A percentile compares a stretch with the other conserved stretches of the same genome.
These are phyloP conservation scores for Phorcus lineatus DNA, from an alignment of 2,888 invertebrate species.

Conservation along the genomic window DNA sequence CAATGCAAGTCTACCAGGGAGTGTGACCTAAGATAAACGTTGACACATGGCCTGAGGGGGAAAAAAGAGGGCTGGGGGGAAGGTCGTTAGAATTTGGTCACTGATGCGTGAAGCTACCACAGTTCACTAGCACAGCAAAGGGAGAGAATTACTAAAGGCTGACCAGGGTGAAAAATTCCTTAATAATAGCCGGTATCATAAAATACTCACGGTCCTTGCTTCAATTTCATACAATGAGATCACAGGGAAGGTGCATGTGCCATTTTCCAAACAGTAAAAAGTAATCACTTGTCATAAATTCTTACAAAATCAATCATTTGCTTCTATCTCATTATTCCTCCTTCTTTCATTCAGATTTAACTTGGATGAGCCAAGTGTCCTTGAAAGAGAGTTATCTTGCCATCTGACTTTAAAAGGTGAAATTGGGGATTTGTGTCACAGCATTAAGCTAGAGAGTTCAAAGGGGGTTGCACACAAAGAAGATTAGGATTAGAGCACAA, in stretches of 20 bases:
- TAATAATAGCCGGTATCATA: background rate
- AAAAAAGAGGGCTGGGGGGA: background rate
- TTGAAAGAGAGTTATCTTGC: too few species aligned
- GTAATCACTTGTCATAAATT: conserved; percentile 14
- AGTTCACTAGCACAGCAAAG: background rate
- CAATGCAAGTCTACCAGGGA: background rate
- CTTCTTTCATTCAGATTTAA: background rate
- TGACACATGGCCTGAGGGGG: conserved; percentile 15
- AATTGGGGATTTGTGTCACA: too few species aligned
- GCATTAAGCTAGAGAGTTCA: too few species aligned
- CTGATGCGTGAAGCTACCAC: background rate
- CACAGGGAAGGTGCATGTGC: background rate
- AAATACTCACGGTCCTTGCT: background rate
- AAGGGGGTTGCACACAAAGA: too few species aligned
- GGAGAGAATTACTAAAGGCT: conserved; percentile 13
- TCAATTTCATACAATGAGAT: background rate
- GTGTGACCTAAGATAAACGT: conserved; percentile 21
- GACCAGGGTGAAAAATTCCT: conserved; percentile 2
- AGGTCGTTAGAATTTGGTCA: background rate
- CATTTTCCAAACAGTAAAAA: background rate
- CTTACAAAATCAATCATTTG: background rate
- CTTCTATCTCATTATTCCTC: background rate
- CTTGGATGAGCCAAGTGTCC: too few species aligned
- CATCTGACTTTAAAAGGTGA: too few species aligned
- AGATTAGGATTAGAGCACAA: too few species aligned